These are phyloP conservation scores for Euthynnus affinis DNA, from an alignment of 2,797 vertebrate species.

Conservation along the genomic window DNA sequence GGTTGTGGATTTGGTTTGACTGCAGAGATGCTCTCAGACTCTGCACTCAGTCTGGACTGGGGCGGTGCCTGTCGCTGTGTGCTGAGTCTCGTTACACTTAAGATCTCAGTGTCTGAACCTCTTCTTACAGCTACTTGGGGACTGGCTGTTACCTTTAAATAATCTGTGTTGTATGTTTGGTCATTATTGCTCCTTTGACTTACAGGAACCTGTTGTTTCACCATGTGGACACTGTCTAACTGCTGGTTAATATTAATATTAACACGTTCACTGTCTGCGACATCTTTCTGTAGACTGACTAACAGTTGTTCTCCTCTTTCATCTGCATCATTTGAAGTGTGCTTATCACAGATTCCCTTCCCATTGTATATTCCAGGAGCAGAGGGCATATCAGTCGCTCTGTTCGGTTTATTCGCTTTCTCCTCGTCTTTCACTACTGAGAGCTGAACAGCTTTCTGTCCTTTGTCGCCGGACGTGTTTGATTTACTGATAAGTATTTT, in stretches of 20 bases:
- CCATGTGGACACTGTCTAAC: conserved; percentile 10
- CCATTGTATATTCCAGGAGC: conserved; percentile 38
- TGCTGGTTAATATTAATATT: conserved; percentile 38
- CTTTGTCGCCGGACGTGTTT: conserved; percentile 59
- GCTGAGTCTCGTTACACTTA: conserved; percentile 22
- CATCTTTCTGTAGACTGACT: conserved; percentile 28
- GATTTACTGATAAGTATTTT: conserved; percentile 75
- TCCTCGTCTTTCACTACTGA: conserved; percentile 42
- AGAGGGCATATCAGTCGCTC: conserved; percentile 25
- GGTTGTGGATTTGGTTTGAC: conserved; percentile 30
- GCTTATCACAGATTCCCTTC: conserved; percentile 38
- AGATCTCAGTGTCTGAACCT: conserved; percentile 53
- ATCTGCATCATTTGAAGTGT: conserved; percentile 19
- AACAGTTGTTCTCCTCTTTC: conserved; percentile 32
- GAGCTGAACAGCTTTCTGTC: conserved; percentile 32
- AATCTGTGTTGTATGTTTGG: conserved; percentile 23
- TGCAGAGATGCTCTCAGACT: conserved; percentile 42
- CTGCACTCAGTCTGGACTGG: conserved; percentile 33
- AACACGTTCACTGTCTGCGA: neutral
- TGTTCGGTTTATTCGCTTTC: conserved; percentile 28
- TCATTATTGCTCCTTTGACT: conserved; percentile 36
- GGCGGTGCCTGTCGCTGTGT: conserved; percentile 12
- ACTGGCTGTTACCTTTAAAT: conserved; percentile 29
- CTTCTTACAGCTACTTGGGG: conserved; percentile 29
- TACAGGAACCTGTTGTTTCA: conserved; percentile 6